Conservation (phyloP, 2,113 vertebrate species). For the Potamarius usumacintae region DNA sequence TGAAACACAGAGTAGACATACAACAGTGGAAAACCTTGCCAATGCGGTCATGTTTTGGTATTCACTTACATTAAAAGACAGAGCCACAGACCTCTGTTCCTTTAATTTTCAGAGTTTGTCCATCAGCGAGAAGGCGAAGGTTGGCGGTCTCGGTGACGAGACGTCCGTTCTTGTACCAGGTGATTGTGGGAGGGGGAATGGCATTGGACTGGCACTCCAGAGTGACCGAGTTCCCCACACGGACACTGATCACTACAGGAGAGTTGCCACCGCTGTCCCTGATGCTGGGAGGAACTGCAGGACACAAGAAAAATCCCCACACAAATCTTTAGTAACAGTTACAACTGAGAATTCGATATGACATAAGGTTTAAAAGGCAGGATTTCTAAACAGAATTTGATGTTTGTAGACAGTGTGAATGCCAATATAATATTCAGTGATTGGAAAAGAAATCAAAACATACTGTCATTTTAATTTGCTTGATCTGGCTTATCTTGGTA, state of each 20-base stretch:
- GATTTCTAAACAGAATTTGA: background rate
- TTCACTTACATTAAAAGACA: background rate
- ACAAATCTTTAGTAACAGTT: background rate
- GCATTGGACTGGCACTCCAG: constrained; percentile 89
- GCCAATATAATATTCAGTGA: background rate
- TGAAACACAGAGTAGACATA: constrained; percentile 63
- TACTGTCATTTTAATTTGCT: background rate
- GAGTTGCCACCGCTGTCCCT: constrained; percentile 78
- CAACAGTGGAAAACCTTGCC: background rate
- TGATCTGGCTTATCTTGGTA: background rate
- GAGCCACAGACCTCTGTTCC: constrained; percentile 78
- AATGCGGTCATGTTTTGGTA: background rate
- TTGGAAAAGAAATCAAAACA: background rate
- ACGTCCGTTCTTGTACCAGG: constrained; percentile 90
- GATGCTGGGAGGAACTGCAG: constrained; percentile 90
- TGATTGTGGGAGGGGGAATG: constrained; percentile 85
- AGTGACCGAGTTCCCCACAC: constrained; percentile 71
- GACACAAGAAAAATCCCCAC: background rate
- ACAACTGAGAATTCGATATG: background rate
- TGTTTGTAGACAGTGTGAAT: background rate
- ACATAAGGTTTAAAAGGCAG: background rate
- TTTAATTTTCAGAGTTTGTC: constrained; percentile 81
- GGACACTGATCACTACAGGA: constrained; percentile 77
- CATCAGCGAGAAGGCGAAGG: constrained; percentile 71
- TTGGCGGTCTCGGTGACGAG: constrained; percentile 74